Base-by-base conservation (phyloP, 2,797 vertebrate species). In the Hemibagrus guttatus region DNA sequence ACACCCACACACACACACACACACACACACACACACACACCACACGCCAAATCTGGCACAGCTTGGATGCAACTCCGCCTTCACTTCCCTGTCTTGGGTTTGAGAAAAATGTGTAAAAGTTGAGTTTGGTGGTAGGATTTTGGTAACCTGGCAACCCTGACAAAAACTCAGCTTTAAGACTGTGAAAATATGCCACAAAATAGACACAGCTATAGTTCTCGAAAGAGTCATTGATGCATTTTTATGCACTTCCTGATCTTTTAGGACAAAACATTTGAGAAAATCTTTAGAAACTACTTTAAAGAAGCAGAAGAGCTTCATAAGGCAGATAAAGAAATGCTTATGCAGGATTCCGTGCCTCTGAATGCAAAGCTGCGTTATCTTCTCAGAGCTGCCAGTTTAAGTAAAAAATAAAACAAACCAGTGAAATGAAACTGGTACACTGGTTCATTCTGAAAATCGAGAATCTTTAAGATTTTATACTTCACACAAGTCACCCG, bases 1-100 rank as follows among this genome's bases (percentile, higher is more conserved):
- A 46, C 42, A 46, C 42, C 3, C 42, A 46, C 42, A 46, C 42
- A 46, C 46, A 46, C 46, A 46, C 46, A 46, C 46, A 46, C 46
- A 46, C 46, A 49, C 46, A 49, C 46, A 49, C 46, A 49, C 46
- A 49, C 46, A 49, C 46, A 49, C 46, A 49, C 46, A 49, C 46
- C 83, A 75, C 69, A 61, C 52, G 21, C n/a, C 71, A 63, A 5
- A 61, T 75, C 17, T 79, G 46, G 19, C 72, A 76, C 59, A 85
- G 71, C 84, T 85, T 85, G 84, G 72, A 49, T 52, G n/a, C 35
- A 54, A 7, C 14, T n/a, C 49, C 1, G 46, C 6, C 72, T 52
- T 52, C 72, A 12, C 9, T 3, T 16, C 13, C 8, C 72, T 2
- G 5, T 42, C 21, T 14, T 46, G 39, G 21, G 19, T 72, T 72